Evolutionary conservation across 1,140 invertebrate genomes (phyloP).

Genomic region (Drosophila nannoptera): DNA sequence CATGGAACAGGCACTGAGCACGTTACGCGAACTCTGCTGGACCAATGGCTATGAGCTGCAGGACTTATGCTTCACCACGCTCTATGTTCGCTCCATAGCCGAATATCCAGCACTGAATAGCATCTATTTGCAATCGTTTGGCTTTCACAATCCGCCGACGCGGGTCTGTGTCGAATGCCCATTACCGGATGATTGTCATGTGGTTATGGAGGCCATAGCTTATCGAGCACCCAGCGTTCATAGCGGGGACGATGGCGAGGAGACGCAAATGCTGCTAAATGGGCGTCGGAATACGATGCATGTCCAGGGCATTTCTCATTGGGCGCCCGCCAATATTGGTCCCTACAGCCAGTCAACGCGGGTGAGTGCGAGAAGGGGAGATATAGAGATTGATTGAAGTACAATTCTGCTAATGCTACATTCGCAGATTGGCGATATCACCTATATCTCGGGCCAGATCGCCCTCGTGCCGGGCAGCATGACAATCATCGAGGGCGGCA

Average conservation of each 20-base stretch:
- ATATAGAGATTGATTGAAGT: not conserved
- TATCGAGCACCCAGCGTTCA: slow-evolving; percentile 79
- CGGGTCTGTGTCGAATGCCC: slow-evolving; percentile 92
- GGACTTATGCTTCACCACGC: slow-evolving; percentile 88
- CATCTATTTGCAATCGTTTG: slow-evolving; percentile 87
- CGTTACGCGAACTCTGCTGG: slow-evolving; percentile 51
- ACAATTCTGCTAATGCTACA: not conserved
- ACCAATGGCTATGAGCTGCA: slow-evolving; percentile 82
- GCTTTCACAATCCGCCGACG: slow-evolving; percentile 90
- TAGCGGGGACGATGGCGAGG: slow-evolving; percentile 52
- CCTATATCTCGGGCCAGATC: slow-evolving; percentile 94
- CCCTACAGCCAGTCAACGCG: slow-evolving; percentile 95
- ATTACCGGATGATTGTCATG: slow-evolving; percentile 84
- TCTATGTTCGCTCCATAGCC: slow-evolving; percentile 90
- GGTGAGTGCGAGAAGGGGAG: slow-evolving; percentile 71
- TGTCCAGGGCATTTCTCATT: slow-evolving; percentile 96
- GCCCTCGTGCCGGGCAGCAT: slow-evolving; percentile 92
- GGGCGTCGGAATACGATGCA: slow-evolving; percentile 85
- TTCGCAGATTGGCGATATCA: slow-evolving; percentile 84
- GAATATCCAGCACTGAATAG: slow-evolving; percentile 88
- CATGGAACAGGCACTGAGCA: slow-evolving; percentile 67
- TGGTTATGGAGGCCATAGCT: slow-evolving; percentile 89
- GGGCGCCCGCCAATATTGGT: slow-evolving; percentile 97
- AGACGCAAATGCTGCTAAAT: slow-evolving; percentile 48
- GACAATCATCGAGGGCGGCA: slow-evolving; percentile 84